Evolutionary conservation across 2,113 vertebrate species (phyloP), one percentile per base, ranked within the genome.

Genomic region (Sorex araneus): DNA sequence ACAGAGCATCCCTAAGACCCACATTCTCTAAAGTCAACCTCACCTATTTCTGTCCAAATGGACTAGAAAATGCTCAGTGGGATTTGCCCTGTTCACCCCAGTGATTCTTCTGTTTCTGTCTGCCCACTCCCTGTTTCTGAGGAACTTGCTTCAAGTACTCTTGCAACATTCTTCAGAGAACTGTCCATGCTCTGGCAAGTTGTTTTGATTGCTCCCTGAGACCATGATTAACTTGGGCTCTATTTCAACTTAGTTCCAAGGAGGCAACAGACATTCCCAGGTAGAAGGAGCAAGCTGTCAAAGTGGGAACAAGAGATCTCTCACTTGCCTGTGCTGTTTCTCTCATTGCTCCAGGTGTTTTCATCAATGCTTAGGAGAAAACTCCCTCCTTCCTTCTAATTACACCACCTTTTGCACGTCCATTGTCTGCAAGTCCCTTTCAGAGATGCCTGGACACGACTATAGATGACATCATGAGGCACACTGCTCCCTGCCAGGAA

Each of bases 111-210:
- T 4, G 2, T 40, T 74, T 63, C 43, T 57, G 1, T 10, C 16
- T 28, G 11, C 25, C 47, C 16, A 16, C 16, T 25, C 9, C 6
- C 9, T 32, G 0, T 0, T 45, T n/a, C 54, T 43, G 9, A 71
- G 21, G 10, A 36, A 40, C 70, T 84, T 47, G 63, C 30, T 43
- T 54, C 32, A 54, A 30, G 27, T 19, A 50, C 4, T 3, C 0
- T 4, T 43, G 8, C 12, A n/a, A 7, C 3, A 32, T 74, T 73
- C 66, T 75, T 66, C 54, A 78, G 78, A 69, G 70, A 28, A 25
- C 3, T 74, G 3, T 32, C 18, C 54, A 43, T 16, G 10, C 1
- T 2, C 25, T 5, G 6, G 2, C 1, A 3, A 47, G 30, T 8
- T 34, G 5, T 25, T 43, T 30, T 13, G 2, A 7, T 50, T 74